Base-by-base conservation (phyloP, 2,888 invertebrate species). In the Pachliopta kotzebuea region DNA sequence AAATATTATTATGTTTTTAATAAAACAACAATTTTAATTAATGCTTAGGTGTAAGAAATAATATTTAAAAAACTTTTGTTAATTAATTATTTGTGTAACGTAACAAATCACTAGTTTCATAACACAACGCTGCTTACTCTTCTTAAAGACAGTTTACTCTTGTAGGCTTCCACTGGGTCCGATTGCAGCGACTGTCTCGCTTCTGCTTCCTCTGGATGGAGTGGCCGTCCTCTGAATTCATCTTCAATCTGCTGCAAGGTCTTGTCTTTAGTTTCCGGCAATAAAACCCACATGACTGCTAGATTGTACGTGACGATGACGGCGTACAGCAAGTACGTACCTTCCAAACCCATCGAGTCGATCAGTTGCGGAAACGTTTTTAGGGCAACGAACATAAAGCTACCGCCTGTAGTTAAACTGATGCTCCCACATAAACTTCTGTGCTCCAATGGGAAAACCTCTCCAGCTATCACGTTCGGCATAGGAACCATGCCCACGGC, bases 401-500 rank as follows among this genome's bases (percentile, higher is more conserved):
- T 72, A 54, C 93, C 94, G 24, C 92, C 90, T 3, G 93, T 89
- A 49, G 93, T 90, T 24, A 94, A 84, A 18, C 93, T 92, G 14
- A 95, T 83, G 0, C 93, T 94, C 1, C 94, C 93, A 1, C 94
- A 95, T 0, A 94, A 79, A 26, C 94, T 94, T 61, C 94, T 87
- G 59, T 92, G 92, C 57, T 91, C 88, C 26, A 93, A 83, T 1
- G 95, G 92, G 69, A 95, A 95, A 0, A 95, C 87, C 76, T 96
- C 96, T 0, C 95, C 95, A 45, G 94, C 93, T 82, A 96, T 93
- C 7, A 95, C 93, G 86, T 94, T 95, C 0, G 95, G 95, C 65
- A 96, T 72, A 0, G 95, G 94, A 11, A 94, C 83, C 74, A 93
- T 85, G 0, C 95, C 94, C 0, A 93, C 81, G 4, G 92, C 90